These are phyloP conservation scores for Busseola fusca DNA, from an alignment of 2,888 invertebrate species.

Conservation along the genomic window DNA sequence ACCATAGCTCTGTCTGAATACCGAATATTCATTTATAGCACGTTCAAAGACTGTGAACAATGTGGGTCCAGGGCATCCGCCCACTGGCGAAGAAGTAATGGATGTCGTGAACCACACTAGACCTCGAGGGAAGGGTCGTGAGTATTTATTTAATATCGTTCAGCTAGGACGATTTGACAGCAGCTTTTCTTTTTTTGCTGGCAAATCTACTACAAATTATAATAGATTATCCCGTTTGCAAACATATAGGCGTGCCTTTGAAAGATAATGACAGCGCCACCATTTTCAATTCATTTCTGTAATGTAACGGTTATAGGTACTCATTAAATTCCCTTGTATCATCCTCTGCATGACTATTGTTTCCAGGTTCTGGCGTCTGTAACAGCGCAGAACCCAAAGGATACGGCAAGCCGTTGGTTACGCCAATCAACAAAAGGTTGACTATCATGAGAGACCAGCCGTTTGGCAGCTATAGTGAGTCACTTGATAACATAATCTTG, in stretches of 20 bases:
- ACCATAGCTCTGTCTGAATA: not conserved
- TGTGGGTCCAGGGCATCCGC: constrained; percentile 13
- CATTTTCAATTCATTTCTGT: not conserved
- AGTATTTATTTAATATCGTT: constrained; percentile 14
- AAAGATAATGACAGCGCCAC: not conserved
- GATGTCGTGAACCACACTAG: constrained; percentile 29
- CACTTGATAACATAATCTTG: not conserved
- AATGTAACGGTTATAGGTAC: not conserved
- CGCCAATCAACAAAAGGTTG: constrained; percentile 69
- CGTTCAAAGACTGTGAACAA: constrained; percentile 68
- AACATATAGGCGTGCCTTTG: too few relatives aligned
- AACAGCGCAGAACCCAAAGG: constrained; percentile 49
- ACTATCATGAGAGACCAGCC: constrained; percentile 65
- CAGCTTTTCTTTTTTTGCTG: not conserved
- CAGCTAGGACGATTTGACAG: not conserved
- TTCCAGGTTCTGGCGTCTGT: constrained; percentile 17
- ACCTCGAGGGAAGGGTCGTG: constrained; percentile 33
- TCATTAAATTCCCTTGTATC: not conserved
- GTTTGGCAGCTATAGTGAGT: constrained; percentile 19
- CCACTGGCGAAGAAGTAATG: constrained; percentile 43
- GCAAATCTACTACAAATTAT: not conserved
- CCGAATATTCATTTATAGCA: constrained; percentile 55
- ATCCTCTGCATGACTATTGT: not conserved
- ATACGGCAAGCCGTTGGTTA: constrained; percentile 76
- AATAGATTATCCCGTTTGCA: not conserved